Evolutionary conservation across 2,113 vertebrate genomes (phyloP).

Genomic region (Carassius gibelio): DNA sequence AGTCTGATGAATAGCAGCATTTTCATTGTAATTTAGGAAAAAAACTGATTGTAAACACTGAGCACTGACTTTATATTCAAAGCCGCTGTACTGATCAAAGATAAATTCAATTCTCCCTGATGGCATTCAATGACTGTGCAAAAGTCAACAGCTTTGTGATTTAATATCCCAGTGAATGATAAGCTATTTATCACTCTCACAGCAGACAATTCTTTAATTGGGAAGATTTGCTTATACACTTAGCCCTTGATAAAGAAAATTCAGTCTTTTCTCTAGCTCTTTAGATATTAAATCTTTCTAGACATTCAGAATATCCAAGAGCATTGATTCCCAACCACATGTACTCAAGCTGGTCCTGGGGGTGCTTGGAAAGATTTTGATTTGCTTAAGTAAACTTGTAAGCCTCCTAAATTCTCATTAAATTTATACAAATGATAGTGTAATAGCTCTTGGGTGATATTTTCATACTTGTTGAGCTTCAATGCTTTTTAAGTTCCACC

Average conservation of each 20-base stretch:
- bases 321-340: not conserved
- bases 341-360: not conserved
- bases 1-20: not conserved
- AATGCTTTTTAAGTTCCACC: conserved; percentile 7
- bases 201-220: conserved; percentile 56
- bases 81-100: conserved; percentile 24
- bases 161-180: conserved; percentile 53
- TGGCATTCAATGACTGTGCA: conserved; percentile 47
- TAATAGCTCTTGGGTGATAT: not conserved
- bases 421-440: not conserved
- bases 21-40: conserved; percentile 7
- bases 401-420: conserved; percentile 1
- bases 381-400: not conserved
- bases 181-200: conserved; percentile 46
- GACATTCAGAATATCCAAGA: not conserved
- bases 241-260: conserved; percentile 45
- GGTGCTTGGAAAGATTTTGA: not conserved
- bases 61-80: conserved; percentile 40
- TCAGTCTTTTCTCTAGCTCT: not conserved
- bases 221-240: conserved; percentile 46
- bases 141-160: conserved; percentile 52
- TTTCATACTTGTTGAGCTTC: not conserved
- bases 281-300: not conserved
- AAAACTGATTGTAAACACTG: not conserved
- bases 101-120: conserved; percentile 32